phyloP scores from a whole-genome alignment of 2,797 vertebrate genomes.

The Avahi laniger region DNA sequence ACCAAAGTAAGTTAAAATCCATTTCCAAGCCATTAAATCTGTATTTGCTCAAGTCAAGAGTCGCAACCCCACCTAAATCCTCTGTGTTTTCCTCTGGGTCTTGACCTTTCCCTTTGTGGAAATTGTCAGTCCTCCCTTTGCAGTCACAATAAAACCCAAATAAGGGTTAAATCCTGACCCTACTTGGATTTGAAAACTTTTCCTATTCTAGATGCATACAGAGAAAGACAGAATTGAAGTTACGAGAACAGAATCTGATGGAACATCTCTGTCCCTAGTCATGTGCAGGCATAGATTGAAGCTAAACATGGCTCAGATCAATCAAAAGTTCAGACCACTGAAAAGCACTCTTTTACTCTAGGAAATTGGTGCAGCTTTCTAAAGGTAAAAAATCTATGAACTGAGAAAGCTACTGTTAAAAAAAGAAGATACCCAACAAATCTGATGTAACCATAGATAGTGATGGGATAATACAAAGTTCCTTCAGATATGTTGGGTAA shows the following conservation, averaged over 20 bases:
- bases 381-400: conserved; percentile 37
- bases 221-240: conserved; percentile 17
- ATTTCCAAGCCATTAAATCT: conserved; percentile 60
- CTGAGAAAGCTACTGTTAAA: not conserved
- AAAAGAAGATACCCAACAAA: not conserved
- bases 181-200: conserved; percentile 51
- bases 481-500: not conserved
- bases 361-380: conserved; percentile 20
- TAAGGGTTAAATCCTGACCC: conserved; percentile 63
- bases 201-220: not conserved
- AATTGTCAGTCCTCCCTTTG: not conserved
- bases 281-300: conserved; percentile 72
- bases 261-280: conserved; percentile 51
- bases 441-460: not conserved
- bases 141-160: conserved; percentile 36
- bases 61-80: conserved; percentile 36
- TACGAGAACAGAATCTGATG: conserved; percentile 55
- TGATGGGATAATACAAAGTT: not conserved
- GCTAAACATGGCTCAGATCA: conserved; percentile 70
- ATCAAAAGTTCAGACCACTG: conserved; percentile 63
- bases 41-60: conserved; percentile 38
- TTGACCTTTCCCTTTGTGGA: conserved; percentile 34
- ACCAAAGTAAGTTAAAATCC: conserved; percentile 18
- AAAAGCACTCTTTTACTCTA: conserved; percentile 42
- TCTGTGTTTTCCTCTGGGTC: not conserved